phyloP scores from a whole-genome alignment of 1,140 invertebrate species.

The Oreohelix idahoensis region DNA sequence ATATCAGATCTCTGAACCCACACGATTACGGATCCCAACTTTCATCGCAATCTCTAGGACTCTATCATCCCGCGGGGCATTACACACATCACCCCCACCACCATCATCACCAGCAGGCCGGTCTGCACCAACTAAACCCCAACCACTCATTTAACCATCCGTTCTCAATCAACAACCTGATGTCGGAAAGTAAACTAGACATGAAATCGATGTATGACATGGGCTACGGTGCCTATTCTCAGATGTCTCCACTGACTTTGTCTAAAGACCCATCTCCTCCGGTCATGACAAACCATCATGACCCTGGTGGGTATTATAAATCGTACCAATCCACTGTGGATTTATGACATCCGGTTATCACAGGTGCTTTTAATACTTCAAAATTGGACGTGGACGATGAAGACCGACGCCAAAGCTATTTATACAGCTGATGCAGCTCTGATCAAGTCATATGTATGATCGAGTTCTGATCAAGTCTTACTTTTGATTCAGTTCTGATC shows the following conservation, averaged over 20 bases:
- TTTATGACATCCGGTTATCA: slow-evolving; percentile 52
- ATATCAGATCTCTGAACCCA: slow-evolving; percentile 33
- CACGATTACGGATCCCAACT: slow-evolving; percentile 34
- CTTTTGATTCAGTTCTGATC: no score
- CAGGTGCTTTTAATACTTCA: background rate
- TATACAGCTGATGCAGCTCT: no score
- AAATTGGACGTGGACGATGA: background rate
- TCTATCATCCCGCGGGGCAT: slow-evolving; percentile 34
- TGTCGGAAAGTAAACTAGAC: slow-evolving; percentile 70
- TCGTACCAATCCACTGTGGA: slow-evolving; percentile 67
- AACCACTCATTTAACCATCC: slow-evolving; percentile 79
- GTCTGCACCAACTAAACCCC: slow-evolving; percentile 60
- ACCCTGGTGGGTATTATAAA: slow-evolving; percentile 65
- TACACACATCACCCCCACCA: slow-evolving; percentile 30
- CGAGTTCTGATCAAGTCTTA: no score
- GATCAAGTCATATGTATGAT: no score
- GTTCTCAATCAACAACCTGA: slow-evolving; percentile 84
- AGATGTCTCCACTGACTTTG: slow-evolving; percentile 63
- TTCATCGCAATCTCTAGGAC: slow-evolving; percentile 53
- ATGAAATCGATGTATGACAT: slow-evolving; percentile 69
- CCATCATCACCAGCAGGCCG: slow-evolving; percentile 70
- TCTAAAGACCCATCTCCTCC: slow-evolving; percentile 57
- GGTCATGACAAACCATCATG: slow-evolving; percentile 43
- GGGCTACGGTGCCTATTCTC: slow-evolving; percentile 62
- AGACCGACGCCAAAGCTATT: background rate